Base-by-base conservation (phyloP, 2,113 vertebrate genomes). In the Larimichthys polyactis region DNA sequence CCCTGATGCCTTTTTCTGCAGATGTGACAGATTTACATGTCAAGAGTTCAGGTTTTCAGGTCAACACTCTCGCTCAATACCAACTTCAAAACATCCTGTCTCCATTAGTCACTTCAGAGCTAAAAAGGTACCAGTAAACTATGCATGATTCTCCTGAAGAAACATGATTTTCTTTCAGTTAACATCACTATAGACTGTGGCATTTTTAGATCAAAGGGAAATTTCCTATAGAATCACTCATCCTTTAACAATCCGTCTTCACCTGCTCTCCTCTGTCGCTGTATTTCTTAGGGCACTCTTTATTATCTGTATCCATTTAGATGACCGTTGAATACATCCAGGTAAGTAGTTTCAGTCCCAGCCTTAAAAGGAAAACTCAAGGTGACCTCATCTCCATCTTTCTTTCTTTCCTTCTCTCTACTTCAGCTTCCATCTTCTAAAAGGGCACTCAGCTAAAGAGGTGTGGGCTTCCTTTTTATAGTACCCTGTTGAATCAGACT, bases 341-440 rank as follows among this genome's bases (percentile, higher is more conserved):
- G 74, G 71, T 73, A 52, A 74, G 59, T 49, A 51, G 12, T 57
- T 66, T 79, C 22, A 36, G 7, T 22, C 60, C 20, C 24, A 74
- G 27, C 46, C 24, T 52, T 49, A 11, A 74, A 77, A 75, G 43
- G 70, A 63, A 81, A 79, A 8, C 22, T 78, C 64, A 87, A 87
- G 71, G 79, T 91, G 88, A 89, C 79, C 76, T 86, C 67, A 68
- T 73, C 79, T 71, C 71, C 58, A 54, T 76, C 29, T 20, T 58
- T 46, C 73, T 76, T 48, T 22, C 20, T 59, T 52, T 86, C n/a
- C n/a, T n/a, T n/a, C 75, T 59, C 46, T 86, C 75, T 75, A 22
- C 17, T 19, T 51, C 59, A 52, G 67, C 78, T 75, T 52, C 32
- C 67, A 62, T 52, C 52, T 43, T 60, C 81, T 51, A 52, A 83